Percentiles rank a stretch among this genome's conserved stretches.
phyloP scores from a whole-genome alignment of 2,888 invertebrate genomes.

The Clitarchus hookeri region DNA sequence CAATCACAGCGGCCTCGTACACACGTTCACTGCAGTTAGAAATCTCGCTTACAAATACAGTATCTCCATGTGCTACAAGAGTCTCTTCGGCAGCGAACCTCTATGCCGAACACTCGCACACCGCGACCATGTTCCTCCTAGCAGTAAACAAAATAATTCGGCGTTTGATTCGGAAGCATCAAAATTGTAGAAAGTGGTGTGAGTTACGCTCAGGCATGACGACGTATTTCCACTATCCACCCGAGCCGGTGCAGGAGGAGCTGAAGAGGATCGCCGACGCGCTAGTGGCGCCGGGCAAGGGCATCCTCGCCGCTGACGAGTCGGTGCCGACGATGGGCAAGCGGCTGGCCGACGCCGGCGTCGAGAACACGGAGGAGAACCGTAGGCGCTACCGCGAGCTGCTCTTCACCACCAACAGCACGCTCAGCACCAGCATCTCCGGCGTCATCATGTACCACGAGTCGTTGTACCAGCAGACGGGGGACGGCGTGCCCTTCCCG shows the following conservation, averaged over 20 bases:
- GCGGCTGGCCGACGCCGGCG: conserved; percentile 82
- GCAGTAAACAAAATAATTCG: neutral
- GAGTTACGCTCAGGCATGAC: conserved; percentile 60
- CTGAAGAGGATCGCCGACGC: conserved; percentile 84
- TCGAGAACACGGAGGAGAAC: conserved; percentile 92
- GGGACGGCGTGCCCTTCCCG: conserved; percentile 84
- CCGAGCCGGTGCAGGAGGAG: conserved; percentile 84
- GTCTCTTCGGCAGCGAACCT: neutral
- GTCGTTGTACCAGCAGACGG: conserved; percentile 95
- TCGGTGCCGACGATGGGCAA: conserved; percentile 92
- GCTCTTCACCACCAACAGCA: conserved; percentile 80
- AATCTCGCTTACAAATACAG: no score
- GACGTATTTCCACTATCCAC: conserved; percentile 81
- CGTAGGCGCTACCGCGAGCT: conserved; percentile 74
- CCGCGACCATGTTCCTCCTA: neutral
- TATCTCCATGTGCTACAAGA: no score
- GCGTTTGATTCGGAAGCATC: neutral
- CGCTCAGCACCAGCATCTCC: conserved; percentile 79
- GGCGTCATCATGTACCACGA: conserved; percentile 99
- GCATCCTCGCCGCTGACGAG: conserved; percentile 98
- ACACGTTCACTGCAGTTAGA: no score
- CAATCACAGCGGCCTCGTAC: no score
- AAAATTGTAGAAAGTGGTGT: neutral
- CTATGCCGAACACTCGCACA: neutral
- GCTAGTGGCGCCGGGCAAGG: conserved; percentile 92